Base-by-base conservation (phyloP, 2,797 vertebrate species). In the Anguilla megastoma region DNA sequence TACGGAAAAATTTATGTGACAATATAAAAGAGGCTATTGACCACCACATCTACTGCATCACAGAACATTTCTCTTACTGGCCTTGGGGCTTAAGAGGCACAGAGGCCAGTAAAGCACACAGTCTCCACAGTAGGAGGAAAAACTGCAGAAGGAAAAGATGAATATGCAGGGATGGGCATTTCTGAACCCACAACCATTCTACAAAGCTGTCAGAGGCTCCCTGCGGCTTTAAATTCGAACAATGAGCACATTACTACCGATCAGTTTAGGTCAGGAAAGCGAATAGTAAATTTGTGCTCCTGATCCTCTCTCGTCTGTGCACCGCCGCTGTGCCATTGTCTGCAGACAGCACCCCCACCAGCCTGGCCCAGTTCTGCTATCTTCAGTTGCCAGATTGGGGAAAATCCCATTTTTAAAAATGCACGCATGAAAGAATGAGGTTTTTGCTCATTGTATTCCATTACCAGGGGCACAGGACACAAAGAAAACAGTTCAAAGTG, bases 351-450 rank as follows among this genome's bases (percentile, higher is more conserved):
- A 45, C 84, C 80, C 82, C 30, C 30, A 66, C 60, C 41, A 52
- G 54, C 87, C 89, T 52, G 56, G 82, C 86, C 88, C 88, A 87
- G 21, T 87, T 91, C 84, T 84, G 45, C 89, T 92, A 90, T 91
- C 90, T 90, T 88, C 66, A 66, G 52, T 88, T 74, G 82, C 87
- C 90, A 90, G 89, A 90, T 86, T 89, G 89, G 88, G 89, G 89
- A 52, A 89, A 90, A 89, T 90, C 91, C 88, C 87, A 91, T 92
- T 91, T 52, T 52, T 8, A 87, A 88, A 86, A 88, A 89, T 86
- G 89, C 56, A 85, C 79, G 58, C 89, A 87, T 92, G 89, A 91
- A 90, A 90, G 85, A 90, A 80, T 60, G 4, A 50, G n/a, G 52
- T 52, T 86, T 90, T 80, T 48, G 63, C 86, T 24, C 87, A 60